phyloP scores from a whole-genome alignment of 2,113 vertebrate genomes.

The Saiga tatarica region DNA sequence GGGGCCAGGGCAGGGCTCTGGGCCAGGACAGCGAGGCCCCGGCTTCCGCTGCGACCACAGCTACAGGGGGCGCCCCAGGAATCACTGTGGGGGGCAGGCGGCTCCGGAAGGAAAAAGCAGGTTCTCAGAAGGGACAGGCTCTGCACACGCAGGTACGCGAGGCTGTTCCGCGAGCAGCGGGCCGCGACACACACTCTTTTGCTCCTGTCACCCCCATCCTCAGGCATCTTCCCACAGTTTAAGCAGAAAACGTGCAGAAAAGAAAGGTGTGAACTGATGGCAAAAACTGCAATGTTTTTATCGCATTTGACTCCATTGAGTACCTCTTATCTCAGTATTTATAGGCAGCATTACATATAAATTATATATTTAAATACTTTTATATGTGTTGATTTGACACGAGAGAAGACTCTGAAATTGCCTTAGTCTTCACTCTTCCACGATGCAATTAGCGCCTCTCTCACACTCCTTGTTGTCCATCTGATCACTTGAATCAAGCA shows the following conservation, averaged over 20 bases:
- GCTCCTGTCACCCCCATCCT: background rate
- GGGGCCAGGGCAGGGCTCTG: background rate
- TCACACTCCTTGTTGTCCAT: background rate
- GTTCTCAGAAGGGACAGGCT: background rate
- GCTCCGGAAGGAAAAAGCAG: background rate
- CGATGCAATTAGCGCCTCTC: background rate
- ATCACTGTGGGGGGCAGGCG: rapidly evolving
- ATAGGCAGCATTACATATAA: background rate
- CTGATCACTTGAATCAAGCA: background rate
- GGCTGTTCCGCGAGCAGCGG: rapidly evolving
- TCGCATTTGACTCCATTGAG: background rate
- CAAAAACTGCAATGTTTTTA: background rate
- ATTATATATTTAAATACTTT: background rate
- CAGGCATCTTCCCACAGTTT: background rate
- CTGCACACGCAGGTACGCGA: background rate
- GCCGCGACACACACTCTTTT: background rate
- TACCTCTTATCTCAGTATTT: background rate
- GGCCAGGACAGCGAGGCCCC: rapidly evolving
- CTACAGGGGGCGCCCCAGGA: rapidly evolving
- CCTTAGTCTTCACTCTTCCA: background rate
- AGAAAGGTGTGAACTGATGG: background rate
- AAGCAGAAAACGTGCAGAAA: background rate
- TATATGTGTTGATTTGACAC: background rate
- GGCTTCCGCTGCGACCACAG: rapidly evolving
- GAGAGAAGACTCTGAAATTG: background rate